phyloP scores from a whole-genome alignment of 2,888 invertebrate genomes.

The Pseudolycoriella hygida region DNA sequence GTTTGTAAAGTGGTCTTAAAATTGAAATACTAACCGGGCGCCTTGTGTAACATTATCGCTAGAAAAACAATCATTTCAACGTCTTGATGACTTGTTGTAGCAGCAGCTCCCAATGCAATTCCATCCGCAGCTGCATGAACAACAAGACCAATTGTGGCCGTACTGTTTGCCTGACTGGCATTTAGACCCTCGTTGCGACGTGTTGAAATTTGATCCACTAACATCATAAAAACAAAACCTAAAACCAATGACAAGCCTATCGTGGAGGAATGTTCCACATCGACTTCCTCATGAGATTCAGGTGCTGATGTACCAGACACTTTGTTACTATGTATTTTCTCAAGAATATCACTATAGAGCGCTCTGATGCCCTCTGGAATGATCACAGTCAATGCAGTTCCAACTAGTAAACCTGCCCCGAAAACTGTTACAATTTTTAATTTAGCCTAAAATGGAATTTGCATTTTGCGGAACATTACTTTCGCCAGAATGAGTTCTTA shows the following conservation, averaged over 20 bases:
- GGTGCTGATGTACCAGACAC: not conserved
- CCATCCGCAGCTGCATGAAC: conserved; percentile 99
- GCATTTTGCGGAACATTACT: no score
- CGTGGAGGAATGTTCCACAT: conserved; percentile 16
- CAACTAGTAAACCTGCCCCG: conserved; percentile 92
- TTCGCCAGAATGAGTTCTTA: no score
- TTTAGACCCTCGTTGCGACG: conserved; percentile 38
- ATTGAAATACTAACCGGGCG: conserved; percentile 36
- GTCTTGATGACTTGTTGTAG: conserved; percentile 87
- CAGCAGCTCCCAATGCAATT: conserved; percentile 93
- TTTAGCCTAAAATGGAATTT: conserved; percentile 53
- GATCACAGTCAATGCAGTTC: conserved; percentile 93
- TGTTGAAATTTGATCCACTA: conserved; percentile 71
- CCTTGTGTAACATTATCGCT: conserved; percentile 98
- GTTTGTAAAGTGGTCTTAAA: no score
- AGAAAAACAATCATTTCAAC: conserved; percentile 95
- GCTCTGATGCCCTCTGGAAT: conserved; percentile 97
- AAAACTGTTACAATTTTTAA: conserved; percentile 84
- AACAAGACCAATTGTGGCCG: conserved; percentile 90
- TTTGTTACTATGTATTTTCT: conserved; percentile 13
- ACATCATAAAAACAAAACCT: conserved; percentile 92
- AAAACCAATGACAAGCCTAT: conserved; percentile 87
- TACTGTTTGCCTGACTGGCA: conserved; percentile 56
- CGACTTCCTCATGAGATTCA: conserved; percentile 2
- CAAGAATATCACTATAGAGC: conserved; percentile 33